Base-by-base conservation (phyloP, 2,113 vertebrate species). In the Raja brachyura region DNA sequence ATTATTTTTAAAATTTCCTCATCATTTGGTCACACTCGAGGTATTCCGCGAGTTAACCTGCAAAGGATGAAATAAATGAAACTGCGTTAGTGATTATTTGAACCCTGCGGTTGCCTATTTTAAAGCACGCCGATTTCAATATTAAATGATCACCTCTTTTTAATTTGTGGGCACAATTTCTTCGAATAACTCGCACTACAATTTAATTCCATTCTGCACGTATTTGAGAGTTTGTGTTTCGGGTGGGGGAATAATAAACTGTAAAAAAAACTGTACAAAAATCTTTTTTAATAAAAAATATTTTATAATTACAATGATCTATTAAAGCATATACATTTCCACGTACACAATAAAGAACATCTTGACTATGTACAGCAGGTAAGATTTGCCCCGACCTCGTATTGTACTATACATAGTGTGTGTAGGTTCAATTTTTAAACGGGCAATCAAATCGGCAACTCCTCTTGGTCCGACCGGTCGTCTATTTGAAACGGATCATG, bases 261-360 rank as follows among this genome's bases (percentile, higher is more conserved):
- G 90, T 54, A 74, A 92, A 48, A 48, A 48, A 48, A 92, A 92
- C 90, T 92, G 98, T 99, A 99, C 98, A 99, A 94, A 98, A 99
- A 95, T 97, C 97, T 93, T 94, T 96, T 98, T 98, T 98, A 97
- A 98, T 98, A 98, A 98, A 99, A 99, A 99, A 99, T 99, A 98
- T 98, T 97, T 98, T 98, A 98, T 98, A 98, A 98, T 99, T 99
- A 99, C 98, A 99, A 97, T 98, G 97, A 97, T 98, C 98, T 98
- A 98, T 98, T 98, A 98, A 97, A 98, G 98, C 97, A 97, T 99
- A 99, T 98, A 98, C 96, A 96, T 96, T 98, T 97, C 97, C 98
- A 98, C 96, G 95, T 97, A 97, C 97, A 98, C 97, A 73, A 99
- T 98, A 98, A 73, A 92, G 98, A 98, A 97, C 97, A 98, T 98